Percentiles rank a stretch among this genome's conserved stretches.
Evolutionary conservation across 2,797 vertebrate species (phyloP).

Genomic region (Eulemur mongoz): DNA sequence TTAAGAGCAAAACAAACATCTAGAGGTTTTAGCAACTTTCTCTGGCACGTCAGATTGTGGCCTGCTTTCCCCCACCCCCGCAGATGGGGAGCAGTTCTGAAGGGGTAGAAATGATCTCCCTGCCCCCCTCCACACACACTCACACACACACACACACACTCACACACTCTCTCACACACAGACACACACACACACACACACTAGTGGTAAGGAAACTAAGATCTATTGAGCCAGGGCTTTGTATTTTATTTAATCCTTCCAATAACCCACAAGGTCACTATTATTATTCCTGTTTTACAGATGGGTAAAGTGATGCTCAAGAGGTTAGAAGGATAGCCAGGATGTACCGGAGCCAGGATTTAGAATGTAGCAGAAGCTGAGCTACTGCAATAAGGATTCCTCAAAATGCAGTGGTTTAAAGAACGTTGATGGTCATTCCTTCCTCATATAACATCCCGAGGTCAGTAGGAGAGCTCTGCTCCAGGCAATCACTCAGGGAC

Average conservation of each 20-base stretch:
- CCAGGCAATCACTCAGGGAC: neutral
- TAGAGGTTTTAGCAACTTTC: constrained; percentile 10
- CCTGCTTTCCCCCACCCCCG: neutral
- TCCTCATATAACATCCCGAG: neutral
- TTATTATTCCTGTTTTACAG: neutral
- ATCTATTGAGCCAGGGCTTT: neutral
- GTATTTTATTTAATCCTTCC: neutral
- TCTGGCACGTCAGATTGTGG: neutral
- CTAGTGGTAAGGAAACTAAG: neutral
- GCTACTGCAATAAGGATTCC: neutral
- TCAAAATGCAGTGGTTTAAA: neutral
- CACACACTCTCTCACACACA: too few relatives aligned
- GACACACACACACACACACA: neutral
- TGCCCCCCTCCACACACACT: too few relatives aligned
- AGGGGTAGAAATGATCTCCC: neutral
- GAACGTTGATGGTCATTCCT: neutral
- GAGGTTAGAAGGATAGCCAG: neutral
- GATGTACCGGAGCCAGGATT: neutral
- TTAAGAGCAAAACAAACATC: constrained; percentile 23
- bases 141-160: too few relatives aligned
- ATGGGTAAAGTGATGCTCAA: neutral
- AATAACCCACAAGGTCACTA: neutral
- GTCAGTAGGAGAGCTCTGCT: neutral
- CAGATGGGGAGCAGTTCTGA: neutral
- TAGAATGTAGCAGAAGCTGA: neutral